Conservation (phyloP, 2,888 invertebrate species). For the Acanthosepion esculentum region DNA sequence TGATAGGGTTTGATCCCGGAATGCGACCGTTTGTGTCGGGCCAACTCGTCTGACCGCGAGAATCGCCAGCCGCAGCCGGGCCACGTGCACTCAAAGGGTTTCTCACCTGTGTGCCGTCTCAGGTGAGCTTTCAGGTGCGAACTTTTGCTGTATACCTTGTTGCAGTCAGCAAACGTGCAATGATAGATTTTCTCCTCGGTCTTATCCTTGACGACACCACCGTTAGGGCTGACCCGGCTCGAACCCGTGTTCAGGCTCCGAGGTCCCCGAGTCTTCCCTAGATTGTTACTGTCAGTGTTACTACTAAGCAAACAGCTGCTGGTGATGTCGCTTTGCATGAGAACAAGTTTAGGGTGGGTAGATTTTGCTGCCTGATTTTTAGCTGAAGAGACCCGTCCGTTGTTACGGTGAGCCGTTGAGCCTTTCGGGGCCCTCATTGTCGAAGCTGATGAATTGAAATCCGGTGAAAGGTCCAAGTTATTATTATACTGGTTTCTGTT, state of each 20-base stretch:
- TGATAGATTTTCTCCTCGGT: conserved; percentile 80
- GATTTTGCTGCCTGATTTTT: conserved; percentile 42
- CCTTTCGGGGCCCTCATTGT: conserved; percentile 15
- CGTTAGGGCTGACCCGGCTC: background rate
- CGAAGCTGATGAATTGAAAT: background rate
- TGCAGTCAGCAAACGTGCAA: conserved; percentile 80
- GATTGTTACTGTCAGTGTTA: conserved; percentile 54
- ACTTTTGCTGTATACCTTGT: conserved; percentile 97
- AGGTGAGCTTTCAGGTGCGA: conserved; percentile 97
- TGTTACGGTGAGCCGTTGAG: background rate
- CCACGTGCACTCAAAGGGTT: conserved; percentile 78
- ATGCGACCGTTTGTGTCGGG: conserved; percentile 93
- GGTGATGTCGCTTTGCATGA: conserved; percentile 58
- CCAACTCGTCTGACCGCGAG: conserved; percentile 94
- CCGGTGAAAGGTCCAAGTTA: background rate
- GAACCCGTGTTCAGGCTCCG: conserved; percentile 48
- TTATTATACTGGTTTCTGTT: background rate
- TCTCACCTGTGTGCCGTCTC: conserved; percentile 89
- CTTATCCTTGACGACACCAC: conserved; percentile 48
- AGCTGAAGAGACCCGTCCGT: background rate
- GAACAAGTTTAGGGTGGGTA: conserved; percentile 57
- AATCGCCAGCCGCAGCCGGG: conserved; percentile 92
- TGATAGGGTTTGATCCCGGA: conserved; percentile 95
- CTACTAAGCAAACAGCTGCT: conserved; percentile 57
- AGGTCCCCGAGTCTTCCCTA: conserved; percentile 53